Evolutionary conservation across 2,797 vertebrate species (phyloP), one percentile per base, ranked within the genome.

Genomic region (Tachyglossus aculeatus): DNA sequence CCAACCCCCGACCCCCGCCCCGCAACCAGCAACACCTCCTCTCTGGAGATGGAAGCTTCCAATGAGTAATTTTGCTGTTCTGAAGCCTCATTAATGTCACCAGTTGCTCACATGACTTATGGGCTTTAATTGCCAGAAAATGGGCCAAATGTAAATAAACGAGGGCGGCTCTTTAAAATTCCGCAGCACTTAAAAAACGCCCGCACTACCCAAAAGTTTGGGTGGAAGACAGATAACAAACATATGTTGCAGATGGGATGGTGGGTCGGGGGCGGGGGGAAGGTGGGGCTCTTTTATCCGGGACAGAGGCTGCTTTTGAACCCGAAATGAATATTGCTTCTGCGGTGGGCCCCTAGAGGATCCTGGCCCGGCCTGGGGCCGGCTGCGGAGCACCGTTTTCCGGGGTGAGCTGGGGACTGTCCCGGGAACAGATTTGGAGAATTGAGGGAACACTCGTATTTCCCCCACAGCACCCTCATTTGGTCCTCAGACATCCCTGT

Each of bases 1-100:
- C n/a, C n/a, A n/a, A n/a, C n/a, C n/a, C n/a, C n/a, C n/a, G n/a
- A n/a, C n/a, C n/a, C n/a, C n/a, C n/a, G n/a, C n/a, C n/a, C n/a
- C n/a, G n/a, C n/a, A n/a, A 63, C 73, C 72, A 82, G 51, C 81
- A 63, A 24, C 67, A 14, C 19, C 41, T 33, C 31, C 13, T 70
- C 74, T 18, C n/a, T 1, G 0, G 57, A 79, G 80, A 76, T 12
- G 7, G 53, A 21, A 66, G 38, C 78, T 71, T 70, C 86, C 57
- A 53, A n/a, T 24, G 14, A 7, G 32, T 31, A 25, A 27, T 69
- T 70, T 48, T 39, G 63, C 56, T 67, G 67, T 41, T 18, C 62
- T 48, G 44, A 63, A 81, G 69, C 76, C 79, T 84, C 78, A 53
- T 73, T 80, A 67, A 65, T 86, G 74, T 78, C 74, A 57, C 70